phyloP scores from a whole-genome alignment of 2,113 vertebrate species.

The Tautogolabrus adspersus region DNA sequence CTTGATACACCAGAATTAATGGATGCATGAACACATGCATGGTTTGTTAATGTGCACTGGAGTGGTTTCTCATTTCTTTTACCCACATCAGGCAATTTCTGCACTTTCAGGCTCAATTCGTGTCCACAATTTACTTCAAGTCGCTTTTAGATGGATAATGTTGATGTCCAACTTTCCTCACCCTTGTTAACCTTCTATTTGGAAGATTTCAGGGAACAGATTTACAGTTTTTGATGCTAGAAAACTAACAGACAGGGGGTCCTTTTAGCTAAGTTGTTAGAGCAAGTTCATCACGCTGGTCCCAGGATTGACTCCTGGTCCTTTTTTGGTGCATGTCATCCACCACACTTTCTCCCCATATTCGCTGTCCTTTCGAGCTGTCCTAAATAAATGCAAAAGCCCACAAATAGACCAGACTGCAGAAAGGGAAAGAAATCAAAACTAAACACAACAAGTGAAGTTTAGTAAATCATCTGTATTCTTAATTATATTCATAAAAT shows the following conservation, averaged over 20 bases:
- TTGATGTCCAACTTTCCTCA: background rate
- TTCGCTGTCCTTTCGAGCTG: no score
- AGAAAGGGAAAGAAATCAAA: background rate
- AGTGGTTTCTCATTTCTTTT: conserved; percentile 23
- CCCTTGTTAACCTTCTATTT: conserved; percentile 2
- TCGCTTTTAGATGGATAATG: conserved; percentile 7
- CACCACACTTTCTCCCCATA: no score
- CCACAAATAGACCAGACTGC: background rate
- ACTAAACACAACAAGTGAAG: no score
- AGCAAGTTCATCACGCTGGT: no score
- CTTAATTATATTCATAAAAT: no score
- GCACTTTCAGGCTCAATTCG: conserved; percentile 6
- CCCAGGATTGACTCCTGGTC: no score
- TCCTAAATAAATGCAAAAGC: no score
- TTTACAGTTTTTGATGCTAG: conserved; percentile 5
- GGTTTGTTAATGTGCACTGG: conserved; percentile 11
- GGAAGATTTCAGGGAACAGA: conserved; percentile 3
- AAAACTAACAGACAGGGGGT: background rate
- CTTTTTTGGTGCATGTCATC: no score
- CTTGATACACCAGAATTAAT: background rate
- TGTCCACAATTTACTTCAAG: background rate
- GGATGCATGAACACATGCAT: background rate
- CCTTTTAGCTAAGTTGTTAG: no score
- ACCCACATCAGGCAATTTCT: conserved; percentile 5
- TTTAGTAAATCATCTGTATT: no score